These are phyloP conservation scores for Lonchura striata DNA, from an alignment of 2,113 vertebrate species.

Conservation along the genomic window DNA sequence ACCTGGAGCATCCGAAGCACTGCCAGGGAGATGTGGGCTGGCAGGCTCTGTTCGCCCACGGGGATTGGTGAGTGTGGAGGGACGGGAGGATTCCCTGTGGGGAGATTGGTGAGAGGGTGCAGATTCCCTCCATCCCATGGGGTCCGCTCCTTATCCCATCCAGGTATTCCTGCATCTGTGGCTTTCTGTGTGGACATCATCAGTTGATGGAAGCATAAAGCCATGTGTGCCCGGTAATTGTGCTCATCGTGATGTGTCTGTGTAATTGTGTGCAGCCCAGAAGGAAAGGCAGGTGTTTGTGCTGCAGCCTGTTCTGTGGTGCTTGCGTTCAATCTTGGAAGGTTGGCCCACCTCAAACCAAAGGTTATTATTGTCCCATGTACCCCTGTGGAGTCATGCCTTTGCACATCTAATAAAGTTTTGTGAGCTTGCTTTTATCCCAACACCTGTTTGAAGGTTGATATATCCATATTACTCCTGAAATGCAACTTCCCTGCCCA, in stretches of 20 bases:
- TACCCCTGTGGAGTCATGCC: not conserved
- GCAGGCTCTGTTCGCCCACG: not conserved
- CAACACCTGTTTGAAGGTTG: not conserved
- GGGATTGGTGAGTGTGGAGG: not conserved
- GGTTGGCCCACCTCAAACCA: not conserved
- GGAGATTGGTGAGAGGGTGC: not conserved
- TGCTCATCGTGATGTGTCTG: not conserved
- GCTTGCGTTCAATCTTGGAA: not conserved
- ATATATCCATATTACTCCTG: not conserved
- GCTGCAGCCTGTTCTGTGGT: not conserved
- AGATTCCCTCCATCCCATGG: not conserved
- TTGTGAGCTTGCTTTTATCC: not conserved
- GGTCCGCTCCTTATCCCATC: not conserved
- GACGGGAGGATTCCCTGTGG: not conserved
- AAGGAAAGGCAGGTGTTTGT: not conserved
- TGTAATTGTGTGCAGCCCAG: not conserved
- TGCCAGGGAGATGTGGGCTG: not conserved
- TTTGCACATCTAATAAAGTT: slow-evolving; percentile 33
- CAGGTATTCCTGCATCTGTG: not conserved
- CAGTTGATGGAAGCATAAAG: not conserved
- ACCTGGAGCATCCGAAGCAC: not conserved
- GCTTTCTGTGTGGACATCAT: not conserved
- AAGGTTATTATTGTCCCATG: not conserved
- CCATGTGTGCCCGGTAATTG: not conserved
- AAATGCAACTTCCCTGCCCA: not conserved